Conservation (phyloP, 1,140 invertebrate genomes). For the Formica exsecta region DNA sequence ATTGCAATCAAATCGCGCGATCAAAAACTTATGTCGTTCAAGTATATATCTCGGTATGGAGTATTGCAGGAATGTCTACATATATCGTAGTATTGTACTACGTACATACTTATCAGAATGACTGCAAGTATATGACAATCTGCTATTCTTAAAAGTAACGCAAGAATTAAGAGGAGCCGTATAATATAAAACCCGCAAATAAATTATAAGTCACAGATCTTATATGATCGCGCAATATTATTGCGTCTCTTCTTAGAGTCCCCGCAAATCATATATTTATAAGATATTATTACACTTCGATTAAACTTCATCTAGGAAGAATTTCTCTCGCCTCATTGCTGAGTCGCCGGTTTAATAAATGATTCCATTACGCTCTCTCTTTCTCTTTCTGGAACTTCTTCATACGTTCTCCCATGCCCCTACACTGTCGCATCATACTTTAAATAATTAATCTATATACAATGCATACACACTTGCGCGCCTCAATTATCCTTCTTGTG, state of each 20-base stretch:
- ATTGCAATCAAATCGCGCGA: background rate
- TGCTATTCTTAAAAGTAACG: conserved; percentile 26
- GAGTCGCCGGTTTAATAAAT: conserved; percentile 38
- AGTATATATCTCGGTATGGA: conserved; percentile 1
- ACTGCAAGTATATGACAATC: background rate
- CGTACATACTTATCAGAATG: conserved; percentile 13
- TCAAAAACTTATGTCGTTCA: background rate
- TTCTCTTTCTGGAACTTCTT: conserved; percentile 14
- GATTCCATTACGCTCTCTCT: conserved; percentile 27
- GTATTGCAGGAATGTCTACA: conserved; percentile 33
- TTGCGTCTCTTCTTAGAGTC: background rate
- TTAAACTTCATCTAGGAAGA: conserved; percentile 33
- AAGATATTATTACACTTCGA: conserved; percentile 37
- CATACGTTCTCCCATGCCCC: conserved; percentile 36
- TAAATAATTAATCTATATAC: conserved; percentile 81
- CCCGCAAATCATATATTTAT: conserved; percentile 21
- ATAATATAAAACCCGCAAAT: conserved; percentile 18
- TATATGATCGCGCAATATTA: background rate
- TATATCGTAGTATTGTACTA: background rate
- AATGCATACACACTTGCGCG: conserved; percentile 73
- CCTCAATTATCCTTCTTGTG: conserved; percentile 17
- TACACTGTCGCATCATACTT: conserved; percentile 72
- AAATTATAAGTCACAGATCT: conserved; percentile 28
- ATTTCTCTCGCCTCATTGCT: conserved; percentile 28
- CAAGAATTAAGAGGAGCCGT: conserved; percentile 9